phyloP scores from a whole-genome alignment of 2,888 invertebrate species.

The Sphaerophoria rueppellii region DNA sequence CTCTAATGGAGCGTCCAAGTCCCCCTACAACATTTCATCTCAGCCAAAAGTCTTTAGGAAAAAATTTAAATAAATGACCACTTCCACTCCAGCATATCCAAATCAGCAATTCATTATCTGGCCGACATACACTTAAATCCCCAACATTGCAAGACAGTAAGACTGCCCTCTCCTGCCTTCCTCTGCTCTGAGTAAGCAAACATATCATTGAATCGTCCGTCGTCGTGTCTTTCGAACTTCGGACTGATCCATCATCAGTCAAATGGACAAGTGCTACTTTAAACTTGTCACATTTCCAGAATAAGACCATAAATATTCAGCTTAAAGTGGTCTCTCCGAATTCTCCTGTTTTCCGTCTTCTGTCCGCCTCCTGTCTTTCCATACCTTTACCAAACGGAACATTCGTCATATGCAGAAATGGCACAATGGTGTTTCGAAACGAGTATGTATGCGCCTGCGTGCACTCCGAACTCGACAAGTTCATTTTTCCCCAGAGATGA shows the following conservation, averaged over 20 bases:
- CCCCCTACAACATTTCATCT: neutral
- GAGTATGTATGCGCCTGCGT: constrained; percentile 30
- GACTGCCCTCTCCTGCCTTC: neutral
- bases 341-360: constrained; percentile 28
- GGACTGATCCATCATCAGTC: constrained; percentile 65
- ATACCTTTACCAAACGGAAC: constrained; percentile 3
- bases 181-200: constrained; percentile 19
- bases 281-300: constrained; percentile 68
- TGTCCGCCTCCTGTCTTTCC: constrained; percentile 56
- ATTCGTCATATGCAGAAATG: constrained; percentile 69
- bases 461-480: constrained; percentile 57
- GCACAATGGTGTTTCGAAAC: constrained; percentile 7
- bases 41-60: constrained; percentile 7
- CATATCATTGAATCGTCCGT: constrained; percentile 26
- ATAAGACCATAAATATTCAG: constrained; percentile 68
- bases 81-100: constrained; percentile 32
- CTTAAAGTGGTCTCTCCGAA: constrained; percentile 51
- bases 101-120: constrained; percentile 59
- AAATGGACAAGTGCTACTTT: constrained; percentile 64
- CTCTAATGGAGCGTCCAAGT: neutral
- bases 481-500: constrained; percentile 60
- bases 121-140: constrained; percentile 29
- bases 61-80: constrained; percentile 36
- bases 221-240: neutral
- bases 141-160: neutral